phyloP scores from a whole-genome alignment of 2,113 vertebrate genomes.

The Orycteropus afer region DNA sequence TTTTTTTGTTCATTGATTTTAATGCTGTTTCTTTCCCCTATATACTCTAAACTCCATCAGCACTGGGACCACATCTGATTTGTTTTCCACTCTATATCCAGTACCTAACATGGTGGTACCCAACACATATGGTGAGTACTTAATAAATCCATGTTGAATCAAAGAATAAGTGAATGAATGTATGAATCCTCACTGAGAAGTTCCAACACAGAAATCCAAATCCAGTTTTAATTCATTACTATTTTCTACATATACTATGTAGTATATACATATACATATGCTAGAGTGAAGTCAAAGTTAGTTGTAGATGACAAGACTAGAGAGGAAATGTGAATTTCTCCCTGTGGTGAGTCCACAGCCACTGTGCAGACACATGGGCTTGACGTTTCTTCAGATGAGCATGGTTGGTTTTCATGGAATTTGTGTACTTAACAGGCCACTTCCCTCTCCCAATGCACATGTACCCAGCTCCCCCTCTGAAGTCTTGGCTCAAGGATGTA shows the following conservation, averaged over 20 bases:
- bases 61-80: not conserved
- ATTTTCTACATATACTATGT: not conserved
- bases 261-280: too few species aligned
- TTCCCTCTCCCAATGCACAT: accelerated
- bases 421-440: not conserved
- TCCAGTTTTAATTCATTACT: not conserved
- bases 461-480: not conserved
- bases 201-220: not conserved
- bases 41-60: accelerated
- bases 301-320: not conserved
- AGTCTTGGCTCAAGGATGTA: not conserved
- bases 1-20: not conserved
- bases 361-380: not conserved
- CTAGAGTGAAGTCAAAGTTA: not conserved
- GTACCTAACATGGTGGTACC: not conserved
- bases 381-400: not conserved
- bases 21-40: not conserved
- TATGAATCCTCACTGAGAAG: not conserved
- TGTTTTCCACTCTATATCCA: not conserved
- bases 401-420: not conserved
- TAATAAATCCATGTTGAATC: not conserved
- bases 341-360: not conserved
- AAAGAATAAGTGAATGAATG: not conserved
- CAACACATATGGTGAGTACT: not conserved
- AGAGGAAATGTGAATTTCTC: not conserved